Percentiles rank a stretch among this genome's conserved stretches.
phyloP scores from a whole-genome alignment of 2,113 vertebrate genomes.

The Heterotis niloticus region DNA sequence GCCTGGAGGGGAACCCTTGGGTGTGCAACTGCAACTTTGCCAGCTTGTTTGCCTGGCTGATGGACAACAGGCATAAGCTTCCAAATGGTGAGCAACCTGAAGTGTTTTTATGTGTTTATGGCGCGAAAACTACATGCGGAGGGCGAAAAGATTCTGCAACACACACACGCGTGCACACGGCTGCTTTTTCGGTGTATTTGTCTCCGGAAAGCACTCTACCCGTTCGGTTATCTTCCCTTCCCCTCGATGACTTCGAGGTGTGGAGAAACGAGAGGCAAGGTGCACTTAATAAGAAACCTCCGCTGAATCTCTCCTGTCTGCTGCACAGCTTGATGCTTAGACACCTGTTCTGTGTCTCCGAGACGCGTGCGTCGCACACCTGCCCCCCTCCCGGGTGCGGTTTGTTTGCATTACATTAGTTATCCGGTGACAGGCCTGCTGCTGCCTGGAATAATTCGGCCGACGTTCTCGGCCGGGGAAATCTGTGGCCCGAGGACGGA shows the following conservation, averaged over 20 bases:
- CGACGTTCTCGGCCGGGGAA: neutral
- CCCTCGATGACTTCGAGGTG: neutral
- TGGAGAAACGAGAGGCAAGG: neutral
- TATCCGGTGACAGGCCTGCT: conserved; percentile 8
- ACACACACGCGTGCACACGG: neutral
- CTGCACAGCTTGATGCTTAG: neutral
- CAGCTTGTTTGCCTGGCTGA: conserved; percentile 87
- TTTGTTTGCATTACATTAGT: conserved; percentile 12
- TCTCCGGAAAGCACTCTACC: neutral
- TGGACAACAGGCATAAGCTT: conserved; percentile 86
- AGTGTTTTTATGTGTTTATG: neutral
- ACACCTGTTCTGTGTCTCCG: neutral
- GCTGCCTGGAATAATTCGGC: conserved; percentile 14
- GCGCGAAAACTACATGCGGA: neutral
- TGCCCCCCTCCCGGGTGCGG: neutral
- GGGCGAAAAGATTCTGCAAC: neutral
- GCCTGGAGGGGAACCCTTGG: conserved; percentile 94
- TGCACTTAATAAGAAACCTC: neutral
- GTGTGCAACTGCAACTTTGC: conserved; percentile 94
- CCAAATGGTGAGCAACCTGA: conserved; percentile 81
- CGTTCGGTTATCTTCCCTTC: neutral
- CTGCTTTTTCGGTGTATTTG: neutral
- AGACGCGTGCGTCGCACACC: neutral
- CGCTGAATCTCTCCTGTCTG: neutral
- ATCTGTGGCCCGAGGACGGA: no score